Evolutionary conservation across 1,140 invertebrate genomes (phyloP), one percentile per base, ranked within the genome.

Genomic region (Drosophila tristis): DNA sequence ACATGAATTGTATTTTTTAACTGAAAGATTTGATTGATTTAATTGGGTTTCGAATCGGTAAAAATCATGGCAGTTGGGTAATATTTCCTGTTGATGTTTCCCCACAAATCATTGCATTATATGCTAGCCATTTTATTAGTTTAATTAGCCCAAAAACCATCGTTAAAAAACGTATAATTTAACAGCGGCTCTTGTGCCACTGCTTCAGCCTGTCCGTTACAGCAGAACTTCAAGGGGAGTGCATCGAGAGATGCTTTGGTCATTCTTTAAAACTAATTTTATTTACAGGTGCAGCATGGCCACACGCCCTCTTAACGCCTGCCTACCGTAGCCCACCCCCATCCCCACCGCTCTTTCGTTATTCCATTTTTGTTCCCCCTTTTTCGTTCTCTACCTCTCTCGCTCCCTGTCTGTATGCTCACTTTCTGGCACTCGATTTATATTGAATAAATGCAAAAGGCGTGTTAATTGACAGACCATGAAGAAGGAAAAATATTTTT

Each of bases 401-500:
- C 26, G 16, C n/a, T 23, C 23, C 11, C 23, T 53, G n/a, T 31
- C 23, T 44, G 5, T 5, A 39, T 39, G 11, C 11, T 13, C 4
- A 26, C 25, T 15, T 20, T 7, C 49, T 48, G 54, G 16, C 76
- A 73, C 84, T 79, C 84, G 78, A 86, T 87, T 84, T 84, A 78
- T 89, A 89, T 89, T 89, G 85, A 89, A 84, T 84, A 84, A 89
- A 89, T 89, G 85, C 79, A 89, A 89, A 89, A 89, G 72, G 79
- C 84, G 84, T 89, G 84, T 89, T 89, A 89, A 89, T 89, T 89
- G 84, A 80, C 84, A 89, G 84, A 89, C 84, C 84, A 89, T 89
- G 84, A 89, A 89, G 76, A 65, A 71, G 63, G 49, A 89, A 70
- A 85, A 84, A 89, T 79, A 79, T 82, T 76, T 86, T 82, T 87